phyloP scores from a whole-genome alignment of 2,888 invertebrate species.

The Resseliella maxima region DNA sequence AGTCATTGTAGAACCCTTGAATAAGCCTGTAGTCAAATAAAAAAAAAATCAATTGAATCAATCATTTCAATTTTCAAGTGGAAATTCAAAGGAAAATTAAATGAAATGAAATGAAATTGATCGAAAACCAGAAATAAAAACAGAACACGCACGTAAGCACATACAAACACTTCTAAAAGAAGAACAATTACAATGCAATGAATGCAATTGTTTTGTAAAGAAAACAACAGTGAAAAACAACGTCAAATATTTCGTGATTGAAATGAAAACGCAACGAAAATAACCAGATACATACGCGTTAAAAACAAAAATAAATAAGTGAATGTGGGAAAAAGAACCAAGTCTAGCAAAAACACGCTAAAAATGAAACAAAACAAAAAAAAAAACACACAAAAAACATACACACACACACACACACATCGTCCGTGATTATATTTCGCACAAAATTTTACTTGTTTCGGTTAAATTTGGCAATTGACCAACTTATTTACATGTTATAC shows the following conservation, averaged over 20 bases:
- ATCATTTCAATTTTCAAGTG: neutral
- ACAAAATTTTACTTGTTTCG: neutral
- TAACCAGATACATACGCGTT: conserved; percentile 19
- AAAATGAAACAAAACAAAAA: neutral
- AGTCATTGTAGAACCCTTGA: conserved; percentile 83
- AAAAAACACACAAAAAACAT: neutral
- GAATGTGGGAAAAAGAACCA: neutral
- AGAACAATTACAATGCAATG: too few relatives aligned
- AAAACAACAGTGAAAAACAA: too few relatives aligned
- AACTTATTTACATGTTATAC: neutral
- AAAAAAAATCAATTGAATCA: neutral
- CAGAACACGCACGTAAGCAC: too few relatives aligned
- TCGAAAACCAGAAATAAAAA: too few relatives aligned
- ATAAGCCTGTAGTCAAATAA: conserved; percentile 72
- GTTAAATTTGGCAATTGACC: conserved; percentile 25
- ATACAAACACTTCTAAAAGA: too few relatives aligned
- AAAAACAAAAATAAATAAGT: conserved; percentile 36
- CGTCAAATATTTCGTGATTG: neutral
- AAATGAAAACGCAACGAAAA: conserved; percentile 13
- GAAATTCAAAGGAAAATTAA: neutral
- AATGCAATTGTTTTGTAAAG: conserved; percentile 4
- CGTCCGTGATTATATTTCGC: neutral
- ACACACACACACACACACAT: neutral
- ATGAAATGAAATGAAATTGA: too few relatives aligned
- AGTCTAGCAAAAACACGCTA: neutral